phyloP scores from a whole-genome alignment of 2,888 invertebrate species.

The Melolontha melolontha region DNA sequence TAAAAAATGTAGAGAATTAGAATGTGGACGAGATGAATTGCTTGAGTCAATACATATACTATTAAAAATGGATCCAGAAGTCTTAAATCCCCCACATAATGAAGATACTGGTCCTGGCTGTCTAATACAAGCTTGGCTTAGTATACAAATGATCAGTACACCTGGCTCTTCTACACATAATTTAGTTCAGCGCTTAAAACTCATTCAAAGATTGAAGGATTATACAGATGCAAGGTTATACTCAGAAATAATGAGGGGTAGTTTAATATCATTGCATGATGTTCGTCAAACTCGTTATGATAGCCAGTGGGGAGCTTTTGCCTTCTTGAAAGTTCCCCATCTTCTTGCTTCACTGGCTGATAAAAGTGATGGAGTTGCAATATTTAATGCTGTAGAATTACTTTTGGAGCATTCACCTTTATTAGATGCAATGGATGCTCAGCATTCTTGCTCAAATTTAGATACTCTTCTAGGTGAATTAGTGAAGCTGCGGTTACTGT shows the following conservation, averaged over 20 bases:
- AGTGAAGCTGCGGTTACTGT: slow-evolving; percentile 81
- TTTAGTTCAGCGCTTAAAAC: slow-evolving; percentile 83
- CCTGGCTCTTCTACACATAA: slow-evolving; percentile 86
- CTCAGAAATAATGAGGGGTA: slow-evolving; percentile 90
- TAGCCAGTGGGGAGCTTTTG: slow-evolving; percentile 94
- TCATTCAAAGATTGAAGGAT: slow-evolving; percentile 87
- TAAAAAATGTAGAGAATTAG: slow-evolving; percentile 47
- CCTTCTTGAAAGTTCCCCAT: slow-evolving; percentile 90
- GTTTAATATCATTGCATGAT: slow-evolving; percentile 90
- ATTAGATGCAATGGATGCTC: slow-evolving; percentile 89
- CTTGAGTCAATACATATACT: slow-evolving; percentile 73
- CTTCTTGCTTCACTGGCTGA: slow-evolving; percentile 70
- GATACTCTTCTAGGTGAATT: slow-evolving; percentile 87
- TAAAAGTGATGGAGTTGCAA: slow-evolving; percentile 44
- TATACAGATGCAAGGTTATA: slow-evolving; percentile 85
- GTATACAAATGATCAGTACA: slow-evolving; percentile 86
- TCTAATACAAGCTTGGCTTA: slow-evolving; percentile 83
- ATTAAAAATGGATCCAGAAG: slow-evolving; percentile 73
- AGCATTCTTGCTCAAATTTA: slow-evolving; percentile 89
- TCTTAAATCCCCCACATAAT: slow-evolving; percentile 69
- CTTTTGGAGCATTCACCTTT: slow-evolving; percentile 87
- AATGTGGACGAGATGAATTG: slow-evolving; percentile 63
- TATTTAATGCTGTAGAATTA: slow-evolving; percentile 80
- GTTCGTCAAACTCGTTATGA: slow-evolving; percentile 86
- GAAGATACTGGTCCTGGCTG: slow-evolving; percentile 76